A percentile compares a stretch with the other conserved stretches of the same genome.
phyloP scores from a whole-genome alignment of 2,888 invertebrate genomes.

The Drosophila algonquin region DNA sequence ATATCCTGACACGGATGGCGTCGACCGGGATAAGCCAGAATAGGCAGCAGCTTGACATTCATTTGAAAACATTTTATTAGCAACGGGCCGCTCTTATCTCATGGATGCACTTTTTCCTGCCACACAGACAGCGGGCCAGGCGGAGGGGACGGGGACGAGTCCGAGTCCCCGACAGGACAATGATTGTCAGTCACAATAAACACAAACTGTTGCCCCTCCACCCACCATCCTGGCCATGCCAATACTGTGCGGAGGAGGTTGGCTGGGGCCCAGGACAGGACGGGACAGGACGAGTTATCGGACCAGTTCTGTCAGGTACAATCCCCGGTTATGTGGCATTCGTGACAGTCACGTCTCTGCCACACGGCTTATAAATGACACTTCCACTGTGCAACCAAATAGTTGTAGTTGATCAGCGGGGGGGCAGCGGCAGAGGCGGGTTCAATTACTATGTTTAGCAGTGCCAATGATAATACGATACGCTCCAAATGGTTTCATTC shows the following conservation, averaged over 20 bases:
- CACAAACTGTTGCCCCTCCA: conserved; percentile 19
- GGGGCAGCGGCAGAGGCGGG: neutral
- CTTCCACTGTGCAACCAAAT: conserved; percentile 10
- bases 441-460: conserved; percentile 21
- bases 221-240: neutral
- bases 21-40: conserved; percentile 40
- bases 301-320: conserved; percentile 32
- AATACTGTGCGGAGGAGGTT: neutral
- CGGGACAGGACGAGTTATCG: conserved; percentile 1
- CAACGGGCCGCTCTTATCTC: conserved; percentile 53
- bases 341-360: conserved; percentile 38
- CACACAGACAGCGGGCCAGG: conserved; percentile 26
- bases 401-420: neutral
- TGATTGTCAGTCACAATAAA: conserved; percentile 42
- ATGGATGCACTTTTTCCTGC: conserved; percentile 24
- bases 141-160: conserved; percentile 1
- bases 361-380: conserved; percentile 33
- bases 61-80: conserved; percentile 70
- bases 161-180: conserved; percentile 10
- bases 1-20: conserved; percentile 35
- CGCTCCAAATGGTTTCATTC: conserved; percentile 20
- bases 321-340: conserved; percentile 26
- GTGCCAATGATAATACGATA: conserved; percentile 29
- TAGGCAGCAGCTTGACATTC: conserved; percentile 57
- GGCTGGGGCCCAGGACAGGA: neutral